Base-by-base conservation (phyloP, 2,888 invertebrate species). In the Periphyllus acericola region DNA sequence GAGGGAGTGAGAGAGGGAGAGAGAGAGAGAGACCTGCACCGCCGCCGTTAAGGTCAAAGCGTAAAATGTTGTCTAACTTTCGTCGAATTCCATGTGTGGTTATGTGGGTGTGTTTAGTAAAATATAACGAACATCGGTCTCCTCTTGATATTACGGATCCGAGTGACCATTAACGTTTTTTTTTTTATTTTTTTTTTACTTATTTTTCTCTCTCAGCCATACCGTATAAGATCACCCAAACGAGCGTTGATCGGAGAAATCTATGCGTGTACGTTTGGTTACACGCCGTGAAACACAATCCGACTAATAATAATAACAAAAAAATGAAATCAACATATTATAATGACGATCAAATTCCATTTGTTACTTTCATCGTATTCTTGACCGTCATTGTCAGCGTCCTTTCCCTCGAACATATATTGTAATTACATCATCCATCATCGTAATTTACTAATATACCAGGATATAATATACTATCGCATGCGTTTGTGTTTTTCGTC, bases 321-420 rank as follows among this genome's bases (percentile, higher is more conserved):
- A 71, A 80, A 80, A 87, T 40, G 86, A 87, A 87, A 87, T 87
- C 86, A 87, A 80, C 80, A 71, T 83, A 83, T 52, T 72, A 75
- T 80, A 80, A 87, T 87, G 86, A 87, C 86, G 86, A 87, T 87
- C 86, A 29, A 86, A 86, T 86, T 86, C 86, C 86, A 60, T 87
- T 74, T 40, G 80, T 87, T 80, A 80, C 86, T 87, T 87, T 87
- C 86, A 72, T 87, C 80, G 40, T 72, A 29, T 85, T 80, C 60
- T 80, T 60, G 74, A 32, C 86, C 86, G 86, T 87, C 86, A 79
- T 86, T 72, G 79, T 86, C 80, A 40, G 74, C 80, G 60, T 87
- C 86, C 80, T 80, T 80, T 80, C 86, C 68, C 78, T 78, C 86
- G 72, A 68, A 36, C 76, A 36, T 55, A n/a, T 74, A 72, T 83